A percentile compares a stretch with the other conserved stretches of the same genome.
These are phyloP conservation scores for Siderastrea radians DNA, from an alignment of 92 coral and sea anemone genomes.

Conservation along the genomic window DNA sequence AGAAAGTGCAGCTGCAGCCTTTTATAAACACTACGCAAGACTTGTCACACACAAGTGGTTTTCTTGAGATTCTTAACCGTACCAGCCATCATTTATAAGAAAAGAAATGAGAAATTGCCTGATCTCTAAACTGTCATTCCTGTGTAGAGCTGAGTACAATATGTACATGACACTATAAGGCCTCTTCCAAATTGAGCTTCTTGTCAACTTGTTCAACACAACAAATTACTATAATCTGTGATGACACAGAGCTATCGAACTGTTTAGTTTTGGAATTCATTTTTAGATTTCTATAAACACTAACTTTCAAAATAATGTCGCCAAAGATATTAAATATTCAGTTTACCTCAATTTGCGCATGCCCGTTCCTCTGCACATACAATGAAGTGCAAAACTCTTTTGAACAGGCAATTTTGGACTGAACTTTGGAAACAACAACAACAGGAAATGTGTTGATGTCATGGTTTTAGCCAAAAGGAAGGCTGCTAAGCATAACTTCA, in stretches of 20 bases:
- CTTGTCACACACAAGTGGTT: not conserved
- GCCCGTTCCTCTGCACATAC: not conserved
- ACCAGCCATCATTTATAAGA: too few relatives aligned
- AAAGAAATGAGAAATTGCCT: too few relatives aligned
- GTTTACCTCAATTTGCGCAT: not conserved
- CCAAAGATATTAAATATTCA: constrained; percentile 42
- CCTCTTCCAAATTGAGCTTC: not conserved
- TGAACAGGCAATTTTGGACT: not conserved
- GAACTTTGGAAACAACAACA: constrained; percentile 14
- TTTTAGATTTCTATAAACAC: not conserved
- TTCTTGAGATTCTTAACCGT: not conserved
- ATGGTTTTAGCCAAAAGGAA: not conserved
- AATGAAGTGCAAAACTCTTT: not conserved
- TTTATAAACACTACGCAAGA: not conserved
- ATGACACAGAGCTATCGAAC: not conserved
- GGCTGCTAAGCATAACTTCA: not conserved
- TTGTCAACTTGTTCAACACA: not conserved
- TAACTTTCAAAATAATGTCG: constrained; percentile 23
- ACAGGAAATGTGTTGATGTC: not conserved
- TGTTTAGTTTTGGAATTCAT: not conserved
- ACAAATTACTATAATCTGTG: not conserved
- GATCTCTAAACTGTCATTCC: too few relatives aligned
- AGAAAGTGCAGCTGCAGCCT: not conserved
- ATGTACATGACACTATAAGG: not conserved
- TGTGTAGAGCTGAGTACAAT: not conserved